A percentile compares a stretch with the other conserved stretches of the same genome.
These are phyloP conservation scores for Nasonia vitripennis DNA, from an alignment of 1,140 invertebrate genomes.

Conservation along the genomic window DNA sequence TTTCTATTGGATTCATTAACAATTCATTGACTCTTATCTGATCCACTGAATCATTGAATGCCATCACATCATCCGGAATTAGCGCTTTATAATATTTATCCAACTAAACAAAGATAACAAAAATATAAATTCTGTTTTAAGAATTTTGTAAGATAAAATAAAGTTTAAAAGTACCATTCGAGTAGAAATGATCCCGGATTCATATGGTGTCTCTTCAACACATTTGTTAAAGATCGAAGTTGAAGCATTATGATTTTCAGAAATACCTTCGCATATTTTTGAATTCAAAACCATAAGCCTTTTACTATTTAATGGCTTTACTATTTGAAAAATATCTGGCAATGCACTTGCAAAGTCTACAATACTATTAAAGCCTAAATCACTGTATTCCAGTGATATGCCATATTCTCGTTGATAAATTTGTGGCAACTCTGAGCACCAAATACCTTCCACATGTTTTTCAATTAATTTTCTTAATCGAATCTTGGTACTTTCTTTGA, in stretches of 20 bases:
- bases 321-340: conserved; percentile 63
- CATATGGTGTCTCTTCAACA: neutral
- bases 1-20: conserved; percentile 33
- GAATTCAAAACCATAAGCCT: conserved; percentile 62
- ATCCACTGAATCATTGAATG: conserved; percentile 60
- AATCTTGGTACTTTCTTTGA: conserved; percentile 56
- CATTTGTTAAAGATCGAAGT: neutral
- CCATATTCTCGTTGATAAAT: conserved; percentile 63
- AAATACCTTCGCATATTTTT: conserved; percentile 40
- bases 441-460: conserved; percentile 66
- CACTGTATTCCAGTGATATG: conserved; percentile 61
- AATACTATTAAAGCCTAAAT: conserved; percentile 67
- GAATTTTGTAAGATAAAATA: neutral
- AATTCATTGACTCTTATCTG: conserved; percentile 58
- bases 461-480: conserved; percentile 64
- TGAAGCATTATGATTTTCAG: neutral
- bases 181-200: neutral
- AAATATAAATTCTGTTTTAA: neutral
- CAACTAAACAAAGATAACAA: neutral
- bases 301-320: conserved; percentile 43
- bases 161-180: neutral
- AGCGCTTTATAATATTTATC: conserved; percentile 45
- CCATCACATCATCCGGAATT: conserved; percentile 60
- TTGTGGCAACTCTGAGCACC: conserved; percentile 66
- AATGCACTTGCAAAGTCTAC: conserved; percentile 61